Evolutionary conservation across 2,113 vertebrate species (phyloP), one percentile per base, ranked within the genome.

Genomic region (Gambusia holbrooki): DNA sequence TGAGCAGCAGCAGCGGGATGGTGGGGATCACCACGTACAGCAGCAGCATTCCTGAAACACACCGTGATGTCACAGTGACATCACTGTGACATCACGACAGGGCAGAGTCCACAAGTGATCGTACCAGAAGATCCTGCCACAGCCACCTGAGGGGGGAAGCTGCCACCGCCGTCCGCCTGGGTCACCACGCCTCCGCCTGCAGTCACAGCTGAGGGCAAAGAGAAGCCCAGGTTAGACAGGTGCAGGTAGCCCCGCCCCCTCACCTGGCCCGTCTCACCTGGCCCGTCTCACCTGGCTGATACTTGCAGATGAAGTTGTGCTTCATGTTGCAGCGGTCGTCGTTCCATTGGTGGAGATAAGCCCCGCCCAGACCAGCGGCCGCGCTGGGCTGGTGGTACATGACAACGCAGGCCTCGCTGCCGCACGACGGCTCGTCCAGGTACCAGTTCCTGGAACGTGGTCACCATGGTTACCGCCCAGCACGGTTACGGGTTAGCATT

Each of bases 221-320:
- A n/a, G 65, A 30, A 58, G 33, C 1, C n/a, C 9, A 33, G n/a
- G 66, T 51, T 30, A 30, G 9, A 1, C 40, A 64, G 67, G 61
- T 54, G n/a, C 67, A 63, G 74, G 61, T 70, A 61, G 37, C 4
- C 29, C 14, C 35, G 1, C 15, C 22, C 27, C 11, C 25, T 6
- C n/a, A 1, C 0, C 84, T 71, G 48, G 42, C 32, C 27, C 42
- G 14, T 28, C 2, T 27, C 74, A 85, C 22, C 97, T 95, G 95
- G 94, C 30, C 27, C 42, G 14, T 28, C 2, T 27, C 74, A 85
- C 22, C 97, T 95, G 95, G 94, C 30, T 93, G 74, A n/a, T 97
- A 99, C 80, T 99, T 98, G 95, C 98, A 99, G 93, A 99, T 97
- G 84, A 98, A 99, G 92, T 99, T 99, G 94, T 99, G 97, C 88